Percentiles rank a stretch among this genome's conserved stretches.
phyloP scores from a whole-genome alignment of 2,888 invertebrate species.

The Cecidostiba fungosa region DNA sequence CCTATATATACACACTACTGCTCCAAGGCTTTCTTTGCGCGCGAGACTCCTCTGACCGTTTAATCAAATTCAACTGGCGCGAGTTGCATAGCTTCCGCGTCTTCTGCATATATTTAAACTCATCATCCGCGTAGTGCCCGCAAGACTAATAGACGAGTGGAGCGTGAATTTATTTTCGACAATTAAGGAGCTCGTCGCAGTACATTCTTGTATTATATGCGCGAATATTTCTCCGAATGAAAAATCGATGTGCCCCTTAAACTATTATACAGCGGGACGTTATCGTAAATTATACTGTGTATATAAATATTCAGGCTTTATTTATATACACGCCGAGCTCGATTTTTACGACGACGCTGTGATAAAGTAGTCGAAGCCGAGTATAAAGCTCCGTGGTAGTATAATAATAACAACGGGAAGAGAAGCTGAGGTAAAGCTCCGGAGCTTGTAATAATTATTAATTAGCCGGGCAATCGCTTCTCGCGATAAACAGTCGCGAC shows the following conservation, averaged over 20 bases:
- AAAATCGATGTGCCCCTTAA: neutral
- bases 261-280: neutral
- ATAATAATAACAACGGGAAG: neutral
- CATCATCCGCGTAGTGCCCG: neutral
- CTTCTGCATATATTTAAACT: neutral
- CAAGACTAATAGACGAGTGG: neutral
- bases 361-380: neutral
- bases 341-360: neutral
- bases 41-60: conserved; percentile 28
- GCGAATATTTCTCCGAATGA: neutral
- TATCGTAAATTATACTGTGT: neutral
- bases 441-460: conserved; percentile 34
- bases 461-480: conserved; percentile 38
- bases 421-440: neutral
- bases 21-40: conserved; percentile 25
- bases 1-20: neutral
- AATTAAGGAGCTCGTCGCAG: neutral
- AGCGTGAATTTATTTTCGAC: conserved; percentile 1
- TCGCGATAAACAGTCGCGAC: conserved; percentile 20
- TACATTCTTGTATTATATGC: too few species aligned
- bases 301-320: neutral
- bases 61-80: conserved; percentile 34
- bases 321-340: neutral
- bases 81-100: conserved; percentile 11
- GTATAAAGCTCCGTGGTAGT: neutral